Evolutionary conservation across 1,140 invertebrate species (phyloP).

Genomic region (Bombus turneri): DNA sequence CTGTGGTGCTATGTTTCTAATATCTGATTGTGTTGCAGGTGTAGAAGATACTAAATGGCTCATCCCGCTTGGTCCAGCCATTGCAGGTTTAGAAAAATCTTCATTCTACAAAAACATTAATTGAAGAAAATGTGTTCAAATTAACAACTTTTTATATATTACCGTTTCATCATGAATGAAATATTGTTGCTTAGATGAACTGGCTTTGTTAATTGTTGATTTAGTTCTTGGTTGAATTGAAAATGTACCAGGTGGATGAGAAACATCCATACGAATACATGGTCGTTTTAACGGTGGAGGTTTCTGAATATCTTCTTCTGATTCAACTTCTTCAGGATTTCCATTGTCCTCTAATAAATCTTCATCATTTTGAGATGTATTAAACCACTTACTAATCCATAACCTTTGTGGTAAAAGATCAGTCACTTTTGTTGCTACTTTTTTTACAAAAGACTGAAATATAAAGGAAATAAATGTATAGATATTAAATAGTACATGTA

Average conservation of each 20-base stretch:
- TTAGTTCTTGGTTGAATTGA: conserved; percentile 70
- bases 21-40: conserved; percentile 69
- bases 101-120: conserved; percentile 66
- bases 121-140: not conserved
- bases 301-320: conserved; percentile 70
- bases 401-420: conserved; percentile 79
- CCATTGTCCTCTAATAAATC: conserved; percentile 60
- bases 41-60: conserved; percentile 77
- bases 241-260: conserved; percentile 80
- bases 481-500: not conserved
- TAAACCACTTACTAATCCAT: conserved; percentile 81
- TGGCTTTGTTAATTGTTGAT: conserved; percentile 57
- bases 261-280: conserved; percentile 79
- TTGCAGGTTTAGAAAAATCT: conserved; percentile 73
- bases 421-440: conserved; percentile 79
- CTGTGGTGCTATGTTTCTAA: conserved; percentile 62
- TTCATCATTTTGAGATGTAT: conserved; percentile 73
- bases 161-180: conserved; percentile 61
- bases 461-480: conserved; percentile 20
- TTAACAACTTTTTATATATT: conserved; percentile 29
- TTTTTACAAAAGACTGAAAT: conserved; percentile 81
- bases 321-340: conserved; percentile 65
- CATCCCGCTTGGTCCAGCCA: conserved; percentile 72
- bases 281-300: conserved; percentile 77
- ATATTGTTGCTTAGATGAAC: conserved; percentile 66